A percentile compares a stretch with the other conserved stretches of the same genome.
Conservation (phyloP, 1,140 invertebrate species). For the Zaprionus lachaisei region DNA sequence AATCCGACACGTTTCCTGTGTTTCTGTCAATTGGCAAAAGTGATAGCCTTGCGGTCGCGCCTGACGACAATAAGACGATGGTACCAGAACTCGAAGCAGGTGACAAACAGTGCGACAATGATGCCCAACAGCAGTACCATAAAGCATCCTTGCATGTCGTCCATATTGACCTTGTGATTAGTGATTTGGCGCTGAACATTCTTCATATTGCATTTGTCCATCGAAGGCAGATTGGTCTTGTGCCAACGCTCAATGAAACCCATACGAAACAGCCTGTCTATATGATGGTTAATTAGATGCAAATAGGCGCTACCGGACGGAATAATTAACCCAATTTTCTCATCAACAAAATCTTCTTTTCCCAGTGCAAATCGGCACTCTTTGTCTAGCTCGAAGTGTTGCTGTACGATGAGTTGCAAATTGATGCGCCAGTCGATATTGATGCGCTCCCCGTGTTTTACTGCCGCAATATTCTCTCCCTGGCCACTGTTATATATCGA, state of each 20-base stretch:
- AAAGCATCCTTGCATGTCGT: slow-evolving; percentile 93
- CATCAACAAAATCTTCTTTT: slow-evolving; percentile 91
- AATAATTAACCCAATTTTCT: slow-evolving; percentile 91
- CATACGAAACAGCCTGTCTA: slow-evolving; percentile 91
- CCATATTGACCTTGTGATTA: slow-evolving; percentile 93
- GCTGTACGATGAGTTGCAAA: slow-evolving; percentile 86
- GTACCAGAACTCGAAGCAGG: slow-evolving; percentile 66
- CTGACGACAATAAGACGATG: slow-evolving; percentile 44
- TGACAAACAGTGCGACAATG: slow-evolving; percentile 45
- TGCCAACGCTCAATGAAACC: slow-evolving; percentile 95
- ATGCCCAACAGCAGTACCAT: slow-evolving; percentile 74
- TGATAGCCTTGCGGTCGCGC: slow-evolving; percentile 34
- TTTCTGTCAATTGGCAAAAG: slow-evolving; percentile 55
- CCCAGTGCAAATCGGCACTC: slow-evolving; percentile 77
- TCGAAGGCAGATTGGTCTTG: slow-evolving; percentile 90
- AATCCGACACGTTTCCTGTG: slow-evolving; percentile 24
- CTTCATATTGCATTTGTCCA: slow-evolving; percentile 89
- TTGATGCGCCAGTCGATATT: slow-evolving; percentile 93
- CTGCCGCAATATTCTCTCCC: slow-evolving; percentile 86
- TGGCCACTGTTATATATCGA: slow-evolving; percentile 85
- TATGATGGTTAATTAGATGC: slow-evolving; percentile 87
- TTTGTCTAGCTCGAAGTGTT: slow-evolving; percentile 78
- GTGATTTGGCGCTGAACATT: slow-evolving; percentile 88
- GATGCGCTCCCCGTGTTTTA: slow-evolving; percentile 88
- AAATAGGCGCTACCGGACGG: slow-evolving; percentile 90